Base-by-base conservation (phyloP, 2,888 invertebrate genomes). In the Resseliella maxima region DNA sequence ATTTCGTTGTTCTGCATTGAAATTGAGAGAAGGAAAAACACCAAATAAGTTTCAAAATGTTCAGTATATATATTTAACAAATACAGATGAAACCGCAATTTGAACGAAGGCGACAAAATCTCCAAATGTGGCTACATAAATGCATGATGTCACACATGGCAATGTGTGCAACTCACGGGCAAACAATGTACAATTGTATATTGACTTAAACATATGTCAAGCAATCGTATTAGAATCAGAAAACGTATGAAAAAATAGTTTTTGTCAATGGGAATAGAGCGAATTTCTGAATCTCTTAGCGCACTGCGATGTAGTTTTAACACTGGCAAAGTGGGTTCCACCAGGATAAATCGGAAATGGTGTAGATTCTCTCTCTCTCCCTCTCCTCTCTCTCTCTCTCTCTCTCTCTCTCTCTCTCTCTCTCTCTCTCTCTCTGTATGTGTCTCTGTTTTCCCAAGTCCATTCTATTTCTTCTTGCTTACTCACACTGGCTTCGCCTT, bases 121-220 rank as follows among this genome's bases (percentile, higher is more conserved):
- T 72, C 72, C 12, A 72, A 72, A 72, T 72, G 72, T 15, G 72
- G 72, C 72, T 27, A 18, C 31, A 31, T 3, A 72, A 72, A 35
- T 35, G 72, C 35, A 72, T 72, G 31, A 72, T 72, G 72, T 35
- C 72, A 72, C 31, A 72, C 31, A 72, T 72, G 72, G n/a, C 31
- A 72, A 10, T 59, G 59, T 5, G 21, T 59, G 59, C 72, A 72
- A 72, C 72, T 31, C 18, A 50, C 46, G 46, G 46, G 10, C 21
- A 15, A 72, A 72, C 12, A 31, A 72, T 72, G 31, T 72, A 35
- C n/a, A n/a, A n/a, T n/a, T n/a, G n/a, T n/a, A n/a, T 15, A 72
- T 35, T 72, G 72, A 72, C 72, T 72, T 72, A 31, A 72, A 72
- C 72, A 72, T 72, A 72, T 72, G 72, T 72, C 72, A 35, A 72